Conservation (phyloP, 1,140 invertebrate genomes). For the Harpegnathos saltator region DNA sequence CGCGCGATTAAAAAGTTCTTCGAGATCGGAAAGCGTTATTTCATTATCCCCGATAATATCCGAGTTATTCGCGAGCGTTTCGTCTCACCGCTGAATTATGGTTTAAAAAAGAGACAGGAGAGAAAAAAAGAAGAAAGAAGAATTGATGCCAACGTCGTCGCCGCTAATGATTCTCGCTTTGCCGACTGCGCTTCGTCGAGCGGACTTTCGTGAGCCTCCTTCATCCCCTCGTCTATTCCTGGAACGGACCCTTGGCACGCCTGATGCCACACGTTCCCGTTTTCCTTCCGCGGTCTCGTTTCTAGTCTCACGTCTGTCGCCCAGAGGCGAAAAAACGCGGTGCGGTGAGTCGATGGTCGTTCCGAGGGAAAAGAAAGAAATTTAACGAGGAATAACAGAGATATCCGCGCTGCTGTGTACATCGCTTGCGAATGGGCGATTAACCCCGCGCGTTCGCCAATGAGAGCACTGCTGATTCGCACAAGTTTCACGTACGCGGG, state of each 20-base stretch:
- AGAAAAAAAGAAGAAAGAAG: too few species aligned
- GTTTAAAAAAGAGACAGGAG: slow-evolving; percentile 4
- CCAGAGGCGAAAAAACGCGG: too few species aligned
- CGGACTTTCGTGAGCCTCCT: slow-evolving; percentile 20
- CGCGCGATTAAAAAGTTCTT: neutral
- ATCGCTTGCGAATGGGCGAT: slow-evolving; percentile 4
- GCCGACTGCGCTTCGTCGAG: slow-evolving; percentile 23
- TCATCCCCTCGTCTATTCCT: slow-evolving; percentile 32
- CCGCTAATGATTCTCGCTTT: slow-evolving; percentile 39
- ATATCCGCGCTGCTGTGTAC: neutral
- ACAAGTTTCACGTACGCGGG: too few species aligned
- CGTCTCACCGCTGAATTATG: neutral
- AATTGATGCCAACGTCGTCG: slow-evolving; percentile 17
- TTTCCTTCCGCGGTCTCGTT: neutral
- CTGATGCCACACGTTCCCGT: slow-evolving; percentile 3
- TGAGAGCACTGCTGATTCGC: too few species aligned
- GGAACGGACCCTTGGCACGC: slow-evolving; percentile 36
- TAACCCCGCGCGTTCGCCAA: neutral
- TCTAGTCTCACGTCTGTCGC: neutral
- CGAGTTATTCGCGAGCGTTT: neutral
- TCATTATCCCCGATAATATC: neutral
- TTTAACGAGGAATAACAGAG: slow-evolving; percentile 7
- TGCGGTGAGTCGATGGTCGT: neutral
- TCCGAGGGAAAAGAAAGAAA: neutral
- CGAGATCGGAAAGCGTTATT: neutral